phyloP scores from a whole-genome alignment of 2,113 vertebrate species.

The Oncorhynchus clarkii region DNA sequence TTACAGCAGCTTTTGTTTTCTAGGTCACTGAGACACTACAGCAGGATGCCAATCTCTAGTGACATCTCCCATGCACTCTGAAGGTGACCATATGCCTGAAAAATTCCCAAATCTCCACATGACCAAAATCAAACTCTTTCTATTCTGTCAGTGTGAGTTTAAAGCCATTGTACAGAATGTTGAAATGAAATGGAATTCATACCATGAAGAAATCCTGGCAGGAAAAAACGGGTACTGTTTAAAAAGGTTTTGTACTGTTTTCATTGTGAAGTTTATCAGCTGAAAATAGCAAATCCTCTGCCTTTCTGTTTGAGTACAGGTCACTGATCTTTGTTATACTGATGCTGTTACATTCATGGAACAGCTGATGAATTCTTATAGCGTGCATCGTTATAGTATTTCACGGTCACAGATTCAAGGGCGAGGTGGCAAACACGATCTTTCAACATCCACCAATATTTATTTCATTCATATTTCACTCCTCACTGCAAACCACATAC shows the following conservation, averaged over 20 bases:
- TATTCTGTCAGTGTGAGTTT: background rate
- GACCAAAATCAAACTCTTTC: background rate
- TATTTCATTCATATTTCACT: background rate
- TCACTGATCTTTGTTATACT: too few species aligned
- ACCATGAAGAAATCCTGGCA: too few species aligned
- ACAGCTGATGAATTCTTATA: too few species aligned
- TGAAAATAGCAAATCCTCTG: too few species aligned
- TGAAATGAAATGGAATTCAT: too few species aligned
- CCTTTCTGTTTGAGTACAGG: too few species aligned
- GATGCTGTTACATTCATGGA: too few species aligned
- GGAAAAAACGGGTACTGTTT: too few species aligned
- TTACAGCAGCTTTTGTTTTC: slow-evolving; percentile 9
- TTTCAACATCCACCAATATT: background rate
- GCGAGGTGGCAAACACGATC: background rate
- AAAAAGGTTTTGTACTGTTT: too few species aligned
- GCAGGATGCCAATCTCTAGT: slow-evolving; percentile 12
- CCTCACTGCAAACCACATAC: background rate
- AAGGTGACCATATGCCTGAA: slow-evolving; percentile 4
- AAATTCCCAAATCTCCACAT: background rate
- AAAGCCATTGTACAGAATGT: background rate
- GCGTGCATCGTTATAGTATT: too few species aligned
- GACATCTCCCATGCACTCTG: background rate
- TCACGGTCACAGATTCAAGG: too few species aligned
- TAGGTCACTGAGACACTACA: slow-evolving; percentile 3
- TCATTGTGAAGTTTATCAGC: too few species aligned